Evolutionary conservation across 1,140 invertebrate species (phyloP), one percentile per base, ranked within the genome.

Genomic region (Bombus waltoni): DNA sequence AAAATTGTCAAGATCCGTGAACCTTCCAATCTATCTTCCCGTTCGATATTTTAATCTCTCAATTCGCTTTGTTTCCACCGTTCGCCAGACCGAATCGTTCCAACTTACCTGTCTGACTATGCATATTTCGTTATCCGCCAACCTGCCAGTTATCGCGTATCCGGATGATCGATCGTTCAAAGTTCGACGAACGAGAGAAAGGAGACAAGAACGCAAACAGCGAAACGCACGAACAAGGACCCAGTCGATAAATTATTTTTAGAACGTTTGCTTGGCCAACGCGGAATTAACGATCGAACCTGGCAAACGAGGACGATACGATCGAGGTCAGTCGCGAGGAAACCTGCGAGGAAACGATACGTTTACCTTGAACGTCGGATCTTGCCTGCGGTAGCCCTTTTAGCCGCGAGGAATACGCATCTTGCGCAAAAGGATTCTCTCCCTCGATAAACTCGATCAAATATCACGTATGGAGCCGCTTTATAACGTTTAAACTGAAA

Each of bases 241-340:
- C 77, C 65, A 87, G 77, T 84, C 86, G 77, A 88, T 85, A 85
- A 87, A 80, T 87, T 84, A 78, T 84, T 78, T 74, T 85, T 85
- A 79, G 72, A 57, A 35, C 44, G 42, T 87, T 76, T 66, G 71
- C 68, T 71, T 57, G 75, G 76, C 47, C 82, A 68, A 59, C 84
- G 79, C 35, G 44, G 79, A 74, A 82, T 53, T 70, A 86, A 82
- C 84, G 84, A 86, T 86, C 84, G 84, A 82, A 86, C 77, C 68
- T 62, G 22, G 79, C 28, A 53, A 86, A 86, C 84, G 84, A 81
- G 79, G 84, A 82, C 79, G 72, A 86, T 59, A 42, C 83, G 83
- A 85, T 79, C 83, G 83, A 44, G 83, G 83, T 80, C 77, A 72
- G 32, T 59, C 40, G 68, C 83, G 53, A 84, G 79, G 62, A 59